Evolutionary conservation across 1,140 invertebrate species (phyloP), one percentile per base, ranked within the genome.

Genomic region (Musca domestica): DNA sequence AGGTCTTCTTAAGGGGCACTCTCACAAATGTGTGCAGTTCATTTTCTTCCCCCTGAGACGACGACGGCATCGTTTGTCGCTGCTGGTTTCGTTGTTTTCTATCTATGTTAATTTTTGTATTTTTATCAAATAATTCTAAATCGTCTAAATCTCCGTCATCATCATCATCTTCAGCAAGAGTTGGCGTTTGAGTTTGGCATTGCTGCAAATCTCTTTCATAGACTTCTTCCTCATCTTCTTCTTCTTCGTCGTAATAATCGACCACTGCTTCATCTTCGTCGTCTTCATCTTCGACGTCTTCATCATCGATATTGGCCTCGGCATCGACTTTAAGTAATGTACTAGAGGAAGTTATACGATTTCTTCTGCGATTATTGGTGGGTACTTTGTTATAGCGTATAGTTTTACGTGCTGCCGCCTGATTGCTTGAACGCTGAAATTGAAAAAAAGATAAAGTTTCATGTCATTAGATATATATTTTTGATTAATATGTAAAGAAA

Each of bases 311-410:
- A 65, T 70, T 68, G n/a, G 67, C 67, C 20, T 70, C 69, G 23
- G 66, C 61, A 68, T 70, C 66, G 15, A 64, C 12, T 63, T 70
- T 65, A 10, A 67, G 27, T 56, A 70, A 22, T 15, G 58, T 67
- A 14, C 64, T 34, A 20, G 48, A 22, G 0, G 61, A 63, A 15
- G 25, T 23, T 20, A 46, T 49, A 23, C 61, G 56, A 51, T 61
- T 54, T 34, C 58, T 58, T 19, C 66, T 19, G 10, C 63, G 64
- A 56, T 41, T 51, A 19, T 34, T 41, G 51, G 25, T 71, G 52
- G 70, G 70, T 63, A 71, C 46, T 64, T 69, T 68, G 49, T 71
- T 71, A 47, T 71, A 71, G 14, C 66, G 54, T 2, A 51, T 64
- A 1, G 48, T 58, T 34, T 64, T 56, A 34, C 66, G 70, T n/a